A percentile compares a stretch with the other conserved stretches of the same genome.
Conservation (phyloP, 2,888 invertebrate genomes). For the Drosophila pegasa region DNA sequence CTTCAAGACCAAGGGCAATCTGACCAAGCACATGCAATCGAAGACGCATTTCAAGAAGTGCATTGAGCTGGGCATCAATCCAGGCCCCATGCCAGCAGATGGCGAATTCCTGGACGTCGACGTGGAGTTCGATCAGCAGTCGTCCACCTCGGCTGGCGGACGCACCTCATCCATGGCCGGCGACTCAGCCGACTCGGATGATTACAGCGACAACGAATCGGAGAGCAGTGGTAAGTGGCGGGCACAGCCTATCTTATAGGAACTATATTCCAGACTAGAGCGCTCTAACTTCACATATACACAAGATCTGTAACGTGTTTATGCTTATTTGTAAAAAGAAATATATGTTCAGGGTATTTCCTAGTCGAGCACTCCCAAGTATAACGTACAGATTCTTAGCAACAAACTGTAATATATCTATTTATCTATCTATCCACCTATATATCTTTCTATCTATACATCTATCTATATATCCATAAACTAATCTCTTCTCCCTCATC, state of each 20-base stretch:
- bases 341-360: no score
- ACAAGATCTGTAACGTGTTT: no score
- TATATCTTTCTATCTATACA: not conserved
- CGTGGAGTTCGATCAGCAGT: conserved; percentile 84
- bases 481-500: conserved; percentile 14
- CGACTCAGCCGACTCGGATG: conserved; percentile 89
- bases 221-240: conserved; percentile 88
- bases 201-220: conserved; percentile 88
- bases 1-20: conserved; percentile 99
- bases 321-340: no score
- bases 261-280: no score
- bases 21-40: conserved; percentile 99
- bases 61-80: conserved; percentile 92
- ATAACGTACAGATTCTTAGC: no score
- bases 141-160: conserved; percentile 82
- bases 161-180: conserved; percentile 85
- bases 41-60: conserved; percentile 98
- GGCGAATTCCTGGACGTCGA: conserved; percentile 87
- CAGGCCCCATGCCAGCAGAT: conserved; percentile 89
- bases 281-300: no score
- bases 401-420: no score
- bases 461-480: not conserved
- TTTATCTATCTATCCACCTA: not conserved
- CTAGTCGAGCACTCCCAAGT: not conserved
- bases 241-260: accelerated